These are phyloP conservation scores for Aptenodytes patagonicus DNA, from an alignment of 2,113 vertebrate genomes.

Conservation along the genomic window DNA sequence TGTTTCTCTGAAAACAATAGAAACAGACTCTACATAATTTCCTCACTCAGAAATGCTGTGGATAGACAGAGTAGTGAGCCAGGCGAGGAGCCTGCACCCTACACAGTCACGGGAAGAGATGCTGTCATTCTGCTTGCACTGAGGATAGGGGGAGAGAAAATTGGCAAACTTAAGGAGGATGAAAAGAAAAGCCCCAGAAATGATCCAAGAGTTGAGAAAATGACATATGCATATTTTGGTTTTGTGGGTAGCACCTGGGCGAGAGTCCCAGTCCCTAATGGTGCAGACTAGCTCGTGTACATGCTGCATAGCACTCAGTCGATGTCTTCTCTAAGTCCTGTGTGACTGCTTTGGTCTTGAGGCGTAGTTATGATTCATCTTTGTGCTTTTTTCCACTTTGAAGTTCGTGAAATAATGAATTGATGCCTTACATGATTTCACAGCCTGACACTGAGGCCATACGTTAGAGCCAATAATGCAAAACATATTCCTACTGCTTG, in stretches of 20 bases:
- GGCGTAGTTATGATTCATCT: not conserved
- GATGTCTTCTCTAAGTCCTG: fast-evolving
- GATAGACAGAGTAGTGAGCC: not conserved
- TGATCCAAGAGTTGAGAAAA: not conserved
- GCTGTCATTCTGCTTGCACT: not conserved
- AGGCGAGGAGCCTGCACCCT: not conserved
- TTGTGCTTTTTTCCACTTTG: not conserved
- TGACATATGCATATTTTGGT: not conserved
- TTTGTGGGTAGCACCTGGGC: not conserved
- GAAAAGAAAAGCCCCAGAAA: not conserved
- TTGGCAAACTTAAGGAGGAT: not conserved
- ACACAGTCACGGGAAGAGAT: fast-evolving
- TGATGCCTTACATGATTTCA: not conserved
- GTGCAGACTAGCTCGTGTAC: not conserved
- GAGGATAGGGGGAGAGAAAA: not conserved
- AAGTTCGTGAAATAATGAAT: not conserved
- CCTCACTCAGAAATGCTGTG: not conserved
- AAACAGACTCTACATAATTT: not conserved
- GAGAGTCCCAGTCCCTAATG: not conserved
- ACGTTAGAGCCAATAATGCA: not conserved
- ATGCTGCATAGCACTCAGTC: fast-evolving
- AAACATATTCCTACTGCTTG: not conserved
- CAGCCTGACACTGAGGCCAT: not conserved
- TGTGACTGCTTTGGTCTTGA: not conserved
- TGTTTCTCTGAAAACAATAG: not conserved